Conservation (phyloP, 1,140 invertebrate genomes). For the Pararge aegeria region DNA sequence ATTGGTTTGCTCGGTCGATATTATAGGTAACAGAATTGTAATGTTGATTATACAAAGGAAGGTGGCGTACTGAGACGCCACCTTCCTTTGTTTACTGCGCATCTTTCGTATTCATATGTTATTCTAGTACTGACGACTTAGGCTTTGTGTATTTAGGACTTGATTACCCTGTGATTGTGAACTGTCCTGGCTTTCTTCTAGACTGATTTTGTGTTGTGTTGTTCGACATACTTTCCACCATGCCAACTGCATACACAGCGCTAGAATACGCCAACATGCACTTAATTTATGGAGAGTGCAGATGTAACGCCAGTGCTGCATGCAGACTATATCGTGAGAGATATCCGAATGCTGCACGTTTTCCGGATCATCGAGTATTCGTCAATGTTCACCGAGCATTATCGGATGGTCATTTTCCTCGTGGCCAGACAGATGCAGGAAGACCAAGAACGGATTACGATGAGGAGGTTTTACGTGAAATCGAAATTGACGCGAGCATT, state of each 20-base stretch:
- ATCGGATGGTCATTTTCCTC: conserved; percentile 12
- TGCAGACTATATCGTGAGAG: conserved; percentile 18
- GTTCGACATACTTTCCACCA: conserved; percentile 10
- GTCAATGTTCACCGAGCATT: conserved; percentile 9
- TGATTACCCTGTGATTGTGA: no score
- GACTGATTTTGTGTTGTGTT: no score
- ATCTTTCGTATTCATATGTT: no score
- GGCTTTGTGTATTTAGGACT: no score
- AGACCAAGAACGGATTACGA: conserved; percentile 10
- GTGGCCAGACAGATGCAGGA: background rate
- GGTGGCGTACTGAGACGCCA: no score
- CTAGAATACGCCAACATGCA: background rate
- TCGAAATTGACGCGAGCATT: background rate
- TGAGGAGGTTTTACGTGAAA: conserved; percentile 6
- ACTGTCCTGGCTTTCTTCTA: no score
- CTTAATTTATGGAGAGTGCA: background rate
- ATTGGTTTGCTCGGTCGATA: no score
- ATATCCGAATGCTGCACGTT: conserved; percentile 12
- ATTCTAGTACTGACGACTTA: no score
- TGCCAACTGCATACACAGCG: background rate
- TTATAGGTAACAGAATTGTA: no score
- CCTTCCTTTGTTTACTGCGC: no score
- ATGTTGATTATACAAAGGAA: no score
- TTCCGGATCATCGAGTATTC: conserved; percentile 11
- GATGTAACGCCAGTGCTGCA: background rate